A percentile compares a stretch with the other conserved stretches of the same genome.
phyloP scores from a whole-genome alignment of 1,140 invertebrate species.

The Ladona fulva region DNA sequence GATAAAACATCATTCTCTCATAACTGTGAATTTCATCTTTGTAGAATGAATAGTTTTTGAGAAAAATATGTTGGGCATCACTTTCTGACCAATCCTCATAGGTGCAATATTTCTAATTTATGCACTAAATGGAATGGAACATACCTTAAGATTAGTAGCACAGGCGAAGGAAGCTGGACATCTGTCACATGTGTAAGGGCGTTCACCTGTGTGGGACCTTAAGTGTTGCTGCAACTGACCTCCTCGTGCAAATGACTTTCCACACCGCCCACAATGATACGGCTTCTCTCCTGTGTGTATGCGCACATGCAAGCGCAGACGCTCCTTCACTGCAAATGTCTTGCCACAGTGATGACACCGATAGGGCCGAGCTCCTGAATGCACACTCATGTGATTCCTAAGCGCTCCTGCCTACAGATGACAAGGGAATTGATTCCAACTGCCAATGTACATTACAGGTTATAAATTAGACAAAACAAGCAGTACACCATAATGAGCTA shows the following conservation, averaged over 20 bases:
- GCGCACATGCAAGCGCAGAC: constrained; percentile 64
- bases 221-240: constrained; percentile 76
- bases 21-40: too few relatives aligned
- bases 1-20: too few relatives aligned
- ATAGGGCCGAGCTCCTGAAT: neutral
- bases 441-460: too few relatives aligned
- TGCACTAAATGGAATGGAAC: too few relatives aligned
- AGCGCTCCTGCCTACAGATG: neutral
- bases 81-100: too few relatives aligned
- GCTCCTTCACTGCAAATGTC: constrained; percentile 62
- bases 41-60: too few relatives aligned
- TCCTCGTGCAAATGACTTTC: constrained; percentile 68
- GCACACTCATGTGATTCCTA: constrained; percentile 10
- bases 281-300: constrained; percentile 81
- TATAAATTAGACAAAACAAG: too few relatives aligned
- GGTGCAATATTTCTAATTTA: too few relatives aligned
- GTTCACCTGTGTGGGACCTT: constrained; percentile 65
- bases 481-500: too few relatives aligned
- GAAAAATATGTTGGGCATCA: too few relatives aligned
- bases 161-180: constrained; percentile 73
- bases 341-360: constrained; percentile 58
- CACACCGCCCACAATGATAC: constrained; percentile 74
- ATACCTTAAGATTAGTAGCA: constrained; percentile 53
- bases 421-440: too few relatives aligned
- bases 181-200: constrained; percentile 64